Conservation (phyloP, 2,113 vertebrate genomes). For the Sturnira hondurensis region DNA sequence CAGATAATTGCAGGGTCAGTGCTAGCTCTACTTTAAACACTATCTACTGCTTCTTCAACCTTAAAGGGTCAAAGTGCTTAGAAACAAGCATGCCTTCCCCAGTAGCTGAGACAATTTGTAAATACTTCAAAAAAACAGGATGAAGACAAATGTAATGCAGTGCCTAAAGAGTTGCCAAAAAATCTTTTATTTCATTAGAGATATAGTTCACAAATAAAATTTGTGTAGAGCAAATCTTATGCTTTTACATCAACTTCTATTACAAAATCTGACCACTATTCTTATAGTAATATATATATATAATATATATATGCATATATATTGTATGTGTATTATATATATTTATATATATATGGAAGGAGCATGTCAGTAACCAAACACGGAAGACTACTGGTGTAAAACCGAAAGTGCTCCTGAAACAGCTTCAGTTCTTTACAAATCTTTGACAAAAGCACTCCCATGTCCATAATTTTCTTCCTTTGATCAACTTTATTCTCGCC, state of each 20-base stretch:
- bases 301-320: too few species aligned
- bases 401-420: not conserved
- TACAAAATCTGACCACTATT: not conserved
- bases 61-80: slow-evolving; percentile 4
- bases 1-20: not conserved
- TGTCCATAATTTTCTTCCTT: not conserved
- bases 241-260: not conserved
- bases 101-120: slow-evolving; percentile 3
- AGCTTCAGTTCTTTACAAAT: not conserved
- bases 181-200: slow-evolving; percentile 6
- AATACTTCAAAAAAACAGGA: not conserved
- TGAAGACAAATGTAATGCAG: not conserved
- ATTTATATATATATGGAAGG: too few species aligned
- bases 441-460: not conserved
- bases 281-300: too few species aligned
- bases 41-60: slow-evolving; percentile 11
- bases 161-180: not conserved
- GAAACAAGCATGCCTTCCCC: not conserved
- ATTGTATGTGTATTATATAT: too few species aligned
- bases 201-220: not conserved
- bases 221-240: not conserved
- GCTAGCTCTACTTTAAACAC: slow-evolving; percentile 16
- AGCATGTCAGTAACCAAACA: not conserved
- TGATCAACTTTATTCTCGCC: not conserved
- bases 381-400: fast-evolving